Percentiles rank a stretch among this genome's conserved stretches.
Evolutionary conservation across 2,888 invertebrate genomes (phyloP).

Genomic region (Hylaea fasciaria): DNA sequence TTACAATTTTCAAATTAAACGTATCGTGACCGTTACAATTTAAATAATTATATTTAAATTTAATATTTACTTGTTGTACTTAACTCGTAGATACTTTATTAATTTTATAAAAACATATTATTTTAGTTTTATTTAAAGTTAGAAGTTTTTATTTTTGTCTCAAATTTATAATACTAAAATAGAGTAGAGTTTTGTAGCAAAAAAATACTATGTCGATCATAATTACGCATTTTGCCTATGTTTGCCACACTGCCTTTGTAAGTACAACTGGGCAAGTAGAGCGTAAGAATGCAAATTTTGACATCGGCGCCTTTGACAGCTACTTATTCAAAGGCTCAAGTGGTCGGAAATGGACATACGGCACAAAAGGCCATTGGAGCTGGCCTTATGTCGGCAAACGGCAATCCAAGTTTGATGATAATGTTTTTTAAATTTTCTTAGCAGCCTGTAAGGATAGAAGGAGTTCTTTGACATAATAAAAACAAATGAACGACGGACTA

Average conservation of each 20-base stretch:
- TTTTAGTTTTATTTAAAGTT: too few relatives aligned
- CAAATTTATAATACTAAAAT: too few relatives aligned
- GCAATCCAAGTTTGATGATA: slow-evolving; percentile 58
- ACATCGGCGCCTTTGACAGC: slow-evolving; percentile 76
- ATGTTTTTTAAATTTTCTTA: slow-evolving; percentile 21
- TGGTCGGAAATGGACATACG: slow-evolving; percentile 80
- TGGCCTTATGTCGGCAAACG: slow-evolving; percentile 71
- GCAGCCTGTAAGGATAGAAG: slow-evolving; percentile 1
- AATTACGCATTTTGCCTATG: slow-evolving; percentile 7
- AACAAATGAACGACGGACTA: background rate
- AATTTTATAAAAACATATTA: too few relatives aligned
- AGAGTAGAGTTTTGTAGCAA: too few relatives aligned
- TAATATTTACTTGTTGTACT: background rate
- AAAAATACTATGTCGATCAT: too few relatives aligned
- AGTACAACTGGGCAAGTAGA: background rate
- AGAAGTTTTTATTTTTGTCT: too few relatives aligned
- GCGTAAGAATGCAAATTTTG: slow-evolving; percentile 53
- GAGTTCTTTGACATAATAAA: slow-evolving; percentile 3
- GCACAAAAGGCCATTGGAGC: slow-evolving; percentile 65
- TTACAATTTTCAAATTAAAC: background rate
- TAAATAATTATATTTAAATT: background rate
- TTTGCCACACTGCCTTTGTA: background rate
- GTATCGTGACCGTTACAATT: background rate
- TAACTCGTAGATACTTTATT: too few relatives aligned
- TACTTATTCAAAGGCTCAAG: slow-evolving; percentile 67